Evolutionary conservation across 1,140 invertebrate species (phyloP).

Genomic region (Arctopsyche grandis): DNA sequence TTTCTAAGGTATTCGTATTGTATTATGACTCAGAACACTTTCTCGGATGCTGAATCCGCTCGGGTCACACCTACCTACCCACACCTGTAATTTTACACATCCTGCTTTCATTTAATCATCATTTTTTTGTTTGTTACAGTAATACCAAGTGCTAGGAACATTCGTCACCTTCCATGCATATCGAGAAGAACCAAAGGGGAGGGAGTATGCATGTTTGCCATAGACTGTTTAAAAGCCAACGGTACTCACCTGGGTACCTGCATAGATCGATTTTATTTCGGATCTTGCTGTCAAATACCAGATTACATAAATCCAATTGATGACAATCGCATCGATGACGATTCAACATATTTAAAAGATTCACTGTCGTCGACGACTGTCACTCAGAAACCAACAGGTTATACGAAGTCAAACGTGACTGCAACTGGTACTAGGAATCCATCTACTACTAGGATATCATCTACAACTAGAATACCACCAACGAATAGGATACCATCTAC

Average conservation of each 20-base stretch:
- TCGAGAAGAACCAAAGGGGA: slow-evolving; percentile 80
- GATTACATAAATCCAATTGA: slow-evolving; percentile 62
- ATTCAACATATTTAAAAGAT: slow-evolving; percentile 57
- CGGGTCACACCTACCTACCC: background rate
- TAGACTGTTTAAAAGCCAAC: slow-evolving; percentile 90
- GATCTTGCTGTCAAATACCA: slow-evolving; percentile 82
- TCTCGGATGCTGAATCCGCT: background rate
- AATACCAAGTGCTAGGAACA: slow-evolving; percentile 83
- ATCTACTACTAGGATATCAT: slow-evolving; percentile 34
- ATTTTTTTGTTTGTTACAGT: slow-evolving; percentile 58
- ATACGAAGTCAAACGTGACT: slow-evolving; percentile 53
- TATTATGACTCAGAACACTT: slow-evolving; percentile 16
- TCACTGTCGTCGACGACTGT: slow-evolving; percentile 54
- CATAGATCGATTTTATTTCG: slow-evolving; percentile 77
- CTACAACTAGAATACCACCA: slow-evolving; percentile 47
- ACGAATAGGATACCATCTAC: no score
- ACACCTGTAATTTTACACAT: background rate
- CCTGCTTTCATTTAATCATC: background rate
- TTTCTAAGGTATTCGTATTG: background rate
- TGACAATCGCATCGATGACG: slow-evolving; percentile 64
- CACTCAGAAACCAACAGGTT: slow-evolving; percentile 53
- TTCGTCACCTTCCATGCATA: slow-evolving; percentile 86
- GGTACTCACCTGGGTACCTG: slow-evolving; percentile 91
- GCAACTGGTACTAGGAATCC: slow-evolving; percentile 55
- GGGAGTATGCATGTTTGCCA: slow-evolving; percentile 94